These are phyloP conservation scores for Urocyon cinereoargenteus DNA, from an alignment of 2,797 vertebrate genomes.

Conservation along the genomic window DNA sequence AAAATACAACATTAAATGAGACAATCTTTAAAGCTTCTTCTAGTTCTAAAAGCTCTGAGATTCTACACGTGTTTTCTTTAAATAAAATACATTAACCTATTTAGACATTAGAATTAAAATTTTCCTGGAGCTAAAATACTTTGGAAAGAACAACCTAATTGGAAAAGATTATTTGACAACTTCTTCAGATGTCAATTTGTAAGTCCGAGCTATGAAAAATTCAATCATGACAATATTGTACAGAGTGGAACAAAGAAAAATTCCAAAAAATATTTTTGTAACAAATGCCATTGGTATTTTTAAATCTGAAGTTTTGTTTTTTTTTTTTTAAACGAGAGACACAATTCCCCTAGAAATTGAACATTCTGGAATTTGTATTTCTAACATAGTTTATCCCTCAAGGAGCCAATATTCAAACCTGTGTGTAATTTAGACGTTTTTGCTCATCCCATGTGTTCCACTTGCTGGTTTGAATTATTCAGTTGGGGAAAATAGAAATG, in stretches of 20 bases:
- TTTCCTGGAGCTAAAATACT: constrained; percentile 32
- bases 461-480: constrained; percentile 72
- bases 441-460: constrained; percentile 58
- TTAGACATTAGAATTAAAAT: constrained; percentile 62
- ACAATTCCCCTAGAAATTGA: constrained; percentile 61
- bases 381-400: constrained; percentile 65
- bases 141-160: constrained; percentile 58
- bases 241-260: constrained; percentile 69
- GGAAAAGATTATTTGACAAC: constrained; percentile 62
- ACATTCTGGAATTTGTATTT: constrained; percentile 75
- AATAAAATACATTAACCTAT: neutral
- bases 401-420: constrained; percentile 70
- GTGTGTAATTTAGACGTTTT: constrained; percentile 74
- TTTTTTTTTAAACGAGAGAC: neutral
- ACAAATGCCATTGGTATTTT: constrained; percentile 72
- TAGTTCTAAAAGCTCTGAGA: neutral
- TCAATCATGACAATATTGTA: constrained; percentile 51
- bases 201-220: constrained; percentile 51
- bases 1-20: neutral
- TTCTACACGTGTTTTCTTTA: neutral
- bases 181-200: constrained; percentile 58
- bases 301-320: constrained; percentile 48
- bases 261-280: constrained; percentile 64
- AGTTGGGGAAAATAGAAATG: constrained; percentile 66
- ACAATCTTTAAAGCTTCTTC: neutral